Evolutionary conservation across 2,797 vertebrate genomes (phyloP).

Genomic region (Onychomys arenicola): DNA sequence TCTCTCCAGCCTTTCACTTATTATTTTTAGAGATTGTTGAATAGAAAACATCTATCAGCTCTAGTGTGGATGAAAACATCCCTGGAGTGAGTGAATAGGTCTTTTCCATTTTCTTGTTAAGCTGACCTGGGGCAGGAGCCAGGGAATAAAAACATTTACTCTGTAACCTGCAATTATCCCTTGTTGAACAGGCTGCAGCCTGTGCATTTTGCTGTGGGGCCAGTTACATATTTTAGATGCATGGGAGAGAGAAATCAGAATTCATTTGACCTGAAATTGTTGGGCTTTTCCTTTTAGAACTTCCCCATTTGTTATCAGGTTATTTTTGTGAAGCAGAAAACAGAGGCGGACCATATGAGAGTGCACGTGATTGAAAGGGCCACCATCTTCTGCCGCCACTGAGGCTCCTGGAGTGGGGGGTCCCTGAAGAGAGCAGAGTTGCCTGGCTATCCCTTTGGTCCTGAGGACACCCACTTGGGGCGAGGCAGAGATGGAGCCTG

Average conservation of each 20-base stretch:
- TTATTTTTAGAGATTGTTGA: not conserved
- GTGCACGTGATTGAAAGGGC: not conserved
- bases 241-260: not conserved
- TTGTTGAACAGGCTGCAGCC: not conserved
- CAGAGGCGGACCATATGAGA: not conserved
- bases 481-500: too few species aligned
- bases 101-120: conserved; percentile 23
- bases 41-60: not conserved
- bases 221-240: not conserved
- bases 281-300: conserved; percentile 21
- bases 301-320: conserved; percentile 56
- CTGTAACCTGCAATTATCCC: not conserved
- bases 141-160: conserved; percentile 30
- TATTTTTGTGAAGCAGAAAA: conserved; percentile 40
- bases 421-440: not conserved
- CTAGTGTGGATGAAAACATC: not conserved
- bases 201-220: conserved; percentile 23
- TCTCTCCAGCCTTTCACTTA: not conserved
- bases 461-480: accelerated
- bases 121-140: conserved; percentile 13
- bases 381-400: not conserved
- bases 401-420: not conserved
- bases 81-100: not conserved
- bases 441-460: too few species aligned
- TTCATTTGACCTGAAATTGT: conserved; percentile 44